Base-by-base conservation (phyloP, 2,888 invertebrate species). In the Achlya flavicornis region DNA sequence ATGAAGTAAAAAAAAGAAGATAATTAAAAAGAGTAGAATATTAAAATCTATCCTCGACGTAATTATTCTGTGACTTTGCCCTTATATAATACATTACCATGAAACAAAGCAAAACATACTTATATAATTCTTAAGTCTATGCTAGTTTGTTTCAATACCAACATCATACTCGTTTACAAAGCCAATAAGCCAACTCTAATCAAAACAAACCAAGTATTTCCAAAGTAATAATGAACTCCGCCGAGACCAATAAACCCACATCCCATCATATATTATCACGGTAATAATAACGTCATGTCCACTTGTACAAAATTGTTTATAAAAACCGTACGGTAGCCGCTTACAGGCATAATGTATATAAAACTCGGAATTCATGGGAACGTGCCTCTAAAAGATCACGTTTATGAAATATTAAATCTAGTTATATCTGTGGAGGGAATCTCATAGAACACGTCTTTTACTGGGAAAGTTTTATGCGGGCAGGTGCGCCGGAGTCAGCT, bases 351-450 rank as follows among this genome's bases (percentile, higher is more conserved):
- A 53, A 53, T 53, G 53, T 8, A 19, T 53, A 53, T 53, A 73
- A 70, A 80, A 80, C 74, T 78, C 68, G 73, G 77, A 84, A 87
- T 84, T 86, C 88, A 86, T 82, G 76, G 79, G 80, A 89, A 82
- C 89, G 85, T 87, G 87, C 78, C 78, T 73, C 81, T 74, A 53
- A 83, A 87, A 86, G 83, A 88, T 89, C 91, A 92, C 91, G 90
- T 91, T 92, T 91, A 91, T 90, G 92, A 92, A 92, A 93, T 92
- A 90, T 91, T 83, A 90, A 91, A 88, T 90, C 86, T 87, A 81
- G 81, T 80, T 81, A 76, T 91, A 91, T 92, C 92, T 80, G 69
- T 70, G 66, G 77, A 73, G 76, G 75, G 74, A 74, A 90, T 90
- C 90, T 87, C 72, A 68, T 70, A 63, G 73, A 69, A 79, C 75